phyloP scores from a whole-genome alignment of 2,888 invertebrate genomes.

The Eremobia ochroleuca region DNA sequence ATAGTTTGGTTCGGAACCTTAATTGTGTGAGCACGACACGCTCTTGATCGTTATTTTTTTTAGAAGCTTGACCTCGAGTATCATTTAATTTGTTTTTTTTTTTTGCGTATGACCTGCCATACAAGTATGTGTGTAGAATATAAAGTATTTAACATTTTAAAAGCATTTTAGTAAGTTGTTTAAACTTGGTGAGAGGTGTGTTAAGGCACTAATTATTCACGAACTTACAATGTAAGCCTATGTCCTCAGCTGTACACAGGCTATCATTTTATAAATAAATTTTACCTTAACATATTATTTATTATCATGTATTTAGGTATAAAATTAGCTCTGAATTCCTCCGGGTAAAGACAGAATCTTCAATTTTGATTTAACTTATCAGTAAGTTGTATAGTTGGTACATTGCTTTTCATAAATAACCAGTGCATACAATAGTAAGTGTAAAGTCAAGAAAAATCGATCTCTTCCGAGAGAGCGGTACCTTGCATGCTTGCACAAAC shows the following conservation, averaged over 20 bases:
- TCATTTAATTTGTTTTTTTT: not conserved
- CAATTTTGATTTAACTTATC: not conserved
- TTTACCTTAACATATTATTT: not conserved
- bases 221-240: not conserved
- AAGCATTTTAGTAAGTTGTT: not conserved
- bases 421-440: not conserved
- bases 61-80: not conserved
- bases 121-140: not conserved
- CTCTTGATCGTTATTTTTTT: not conserved
- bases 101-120: not conserved
- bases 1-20: not conserved
- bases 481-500: constrained; percentile 19
- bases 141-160: not conserved
- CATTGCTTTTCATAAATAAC: not conserved
- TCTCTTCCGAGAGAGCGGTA: constrained; percentile 14
- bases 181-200: not conserved
- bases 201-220: not conserved
- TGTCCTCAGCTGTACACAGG: not conserved
- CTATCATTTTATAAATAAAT: not conserved
- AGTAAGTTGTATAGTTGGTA: not conserved
- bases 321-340: too few species aligned
- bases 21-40: not conserved
- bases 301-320: too few species aligned
- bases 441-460: constrained; percentile 16
- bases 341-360: not conserved